Conservation (phyloP, 2,888 invertebrate species). For the Bombylius discolor region DNA sequence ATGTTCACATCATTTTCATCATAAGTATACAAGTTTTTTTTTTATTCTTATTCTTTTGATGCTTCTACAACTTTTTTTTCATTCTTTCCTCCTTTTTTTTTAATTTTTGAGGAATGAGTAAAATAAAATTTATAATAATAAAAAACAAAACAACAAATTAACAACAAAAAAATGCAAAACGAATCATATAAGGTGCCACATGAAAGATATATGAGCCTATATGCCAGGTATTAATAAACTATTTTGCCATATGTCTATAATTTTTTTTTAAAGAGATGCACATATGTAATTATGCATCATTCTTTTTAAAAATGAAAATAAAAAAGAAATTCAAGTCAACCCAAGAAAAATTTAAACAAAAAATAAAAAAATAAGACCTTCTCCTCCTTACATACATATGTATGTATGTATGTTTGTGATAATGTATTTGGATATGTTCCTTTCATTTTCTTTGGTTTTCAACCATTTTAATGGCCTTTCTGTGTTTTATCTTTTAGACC, state of each 20-base stretch:
- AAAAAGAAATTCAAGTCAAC: too few species aligned
- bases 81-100: not conserved
- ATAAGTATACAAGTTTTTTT: too few species aligned
- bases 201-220: slow-evolving; percentile 12
- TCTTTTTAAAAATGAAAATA: not conserved
- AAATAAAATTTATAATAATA: not conserved
- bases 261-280: not conserved
- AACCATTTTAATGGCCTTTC: slow-evolving; percentile 15
- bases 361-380: not conserved
- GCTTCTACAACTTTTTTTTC: too few species aligned
- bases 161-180: not conserved
- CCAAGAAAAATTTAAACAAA: too few species aligned
- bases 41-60: too few species aligned
- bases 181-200: slow-evolving; percentile 10
- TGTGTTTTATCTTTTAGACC: slow-evolving; percentile 14
- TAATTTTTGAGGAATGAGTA: not conserved
- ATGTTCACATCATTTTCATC: not conserved
- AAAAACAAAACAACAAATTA: not conserved
- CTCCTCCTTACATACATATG: slow-evolving; percentile 5
- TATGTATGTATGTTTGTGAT: slow-evolving; percentile 6
- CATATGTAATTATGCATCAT: not conserved
- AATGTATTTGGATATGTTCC: not conserved
- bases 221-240: not conserved
- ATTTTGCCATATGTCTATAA: too few species aligned
- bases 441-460: slow-evolving; percentile 7